Evolutionary conservation across 2,113 vertebrate species (phyloP), one percentile per base, ranked within the genome.

Genomic region (zebrafish (Danio rerio)): DNA sequence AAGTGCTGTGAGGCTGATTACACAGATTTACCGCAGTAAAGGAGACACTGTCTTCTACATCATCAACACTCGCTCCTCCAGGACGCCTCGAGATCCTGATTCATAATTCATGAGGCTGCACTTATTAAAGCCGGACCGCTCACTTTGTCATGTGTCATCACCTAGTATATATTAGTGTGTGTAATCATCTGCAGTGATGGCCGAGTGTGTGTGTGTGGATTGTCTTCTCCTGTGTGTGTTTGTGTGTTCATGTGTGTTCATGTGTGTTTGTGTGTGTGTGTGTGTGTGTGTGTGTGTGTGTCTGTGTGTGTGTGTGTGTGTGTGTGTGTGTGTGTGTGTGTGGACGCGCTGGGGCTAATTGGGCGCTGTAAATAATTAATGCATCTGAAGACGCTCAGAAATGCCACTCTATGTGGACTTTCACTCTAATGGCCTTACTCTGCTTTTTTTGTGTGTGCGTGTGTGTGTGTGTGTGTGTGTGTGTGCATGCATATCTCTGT

Each of bases 331-430:
- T n/a, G 18, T 70, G 71, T 68, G 43, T n/a, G 75, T 80, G 20
- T 58, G 61, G 75, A 63, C 58, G 55, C 70, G 53, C 55, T 53
- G 83, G 83, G 59, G 66, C 65, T 88, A 89, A 89, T 87, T 87
- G 80, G 80, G 5, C 13, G 8, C 52, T n/a, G 6, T 85, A 79
- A 89, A 89, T 89, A 86, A 85, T 89, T 81, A 82, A 89, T 85
- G 84, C 55, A 5, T 6, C 78, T 68, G 83, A 76, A 80, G 72
- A 84, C 50, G 59, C 50, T 73, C 20, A 82, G 83, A 88, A 88
- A 87, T 86, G 84, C 77, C 88, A 88, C 58, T 43, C 8, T 61
- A 8, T 66, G 66, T 52, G 58, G 59, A 77, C 16, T 53, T 45
- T 47, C 1, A 6, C 40, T 62, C n/a, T 81, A 52, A 56, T 59